A percentile compares a stretch with the other conserved stretches of the same genome.
phyloP scores from a whole-genome alignment of 1,140 invertebrate genomes.

The Panulirus ornatus region DNA sequence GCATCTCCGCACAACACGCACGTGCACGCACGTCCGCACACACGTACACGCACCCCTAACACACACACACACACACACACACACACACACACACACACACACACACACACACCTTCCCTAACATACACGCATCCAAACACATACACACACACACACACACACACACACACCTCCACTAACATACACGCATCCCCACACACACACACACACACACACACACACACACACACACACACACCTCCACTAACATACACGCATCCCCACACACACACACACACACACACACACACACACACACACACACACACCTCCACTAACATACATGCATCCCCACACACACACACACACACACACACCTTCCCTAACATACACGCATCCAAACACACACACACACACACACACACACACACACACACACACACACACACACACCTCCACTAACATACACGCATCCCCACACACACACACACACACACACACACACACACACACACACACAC shows the following conservation, averaged over 20 bases:
- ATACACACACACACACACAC: background rate
- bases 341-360: background rate
- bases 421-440: background rate
- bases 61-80: too few relatives aligned
- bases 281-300: background rate
- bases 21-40: too few relatives aligned
- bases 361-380: too few relatives aligned
- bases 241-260: background rate
- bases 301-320: too few relatives aligned
- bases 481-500: slow-evolving; percentile 11
- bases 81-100: background rate
- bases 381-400: slow-evolving; percentile 19
- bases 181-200: slow-evolving; percentile 32
- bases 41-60: too few relatives aligned
- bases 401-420: slow-evolving; percentile 21
- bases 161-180: background rate
- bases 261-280: slow-evolving; percentile 3
- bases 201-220: slow-evolving; percentile 23
- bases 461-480: background rate
- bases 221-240: background rate
- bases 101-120: background rate
- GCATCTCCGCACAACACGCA: too few relatives aligned
- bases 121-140: background rate
- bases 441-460: background rate
- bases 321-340: background rate